phyloP scores from a whole-genome alignment of 2,888 invertebrate genomes.

The Drosophila atroscutellata region DNA sequence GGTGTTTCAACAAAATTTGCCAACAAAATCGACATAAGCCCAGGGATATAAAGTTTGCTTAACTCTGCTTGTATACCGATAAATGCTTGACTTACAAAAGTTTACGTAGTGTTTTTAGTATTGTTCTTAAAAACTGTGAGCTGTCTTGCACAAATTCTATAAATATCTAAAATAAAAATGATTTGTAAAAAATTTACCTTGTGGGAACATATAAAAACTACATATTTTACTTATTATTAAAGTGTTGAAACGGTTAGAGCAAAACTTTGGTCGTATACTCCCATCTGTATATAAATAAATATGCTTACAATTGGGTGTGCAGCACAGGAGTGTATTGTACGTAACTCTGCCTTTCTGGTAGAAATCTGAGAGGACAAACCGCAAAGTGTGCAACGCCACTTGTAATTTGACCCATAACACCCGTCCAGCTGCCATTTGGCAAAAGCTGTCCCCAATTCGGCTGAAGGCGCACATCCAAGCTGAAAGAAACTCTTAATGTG shows the following conservation, averaged over 20 bases:
- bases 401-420: slow-evolving; percentile 72
- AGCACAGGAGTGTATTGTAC: slow-evolving; percentile 69
- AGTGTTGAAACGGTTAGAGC: background rate
- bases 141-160: background rate
- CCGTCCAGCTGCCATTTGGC: slow-evolving; percentile 76
- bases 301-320: slow-evolving; percentile 78
- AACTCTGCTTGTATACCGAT: background rate
- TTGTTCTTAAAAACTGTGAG: background rate
- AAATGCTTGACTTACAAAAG: background rate
- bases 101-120: background rate
- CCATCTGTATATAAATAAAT: background rate
- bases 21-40: background rate
- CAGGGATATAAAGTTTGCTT: background rate
- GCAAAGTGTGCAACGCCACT: slow-evolving; percentile 62
- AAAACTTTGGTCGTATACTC: background rate
- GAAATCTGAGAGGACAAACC: slow-evolving; percentile 76
- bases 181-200: background rate
- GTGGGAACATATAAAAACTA: background rate
- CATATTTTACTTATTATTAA: background rate
- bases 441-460: slow-evolving; percentile 72
- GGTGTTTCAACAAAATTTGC: background rate
- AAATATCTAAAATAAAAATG: background rate
- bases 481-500: slow-evolving; percentile 26
- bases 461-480: slow-evolving; percentile 63
- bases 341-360: slow-evolving; percentile 55